Evolutionary conservation across 2,113 vertebrate species (phyloP).

Genomic region (Chiloscyllium plagiosum): DNA sequence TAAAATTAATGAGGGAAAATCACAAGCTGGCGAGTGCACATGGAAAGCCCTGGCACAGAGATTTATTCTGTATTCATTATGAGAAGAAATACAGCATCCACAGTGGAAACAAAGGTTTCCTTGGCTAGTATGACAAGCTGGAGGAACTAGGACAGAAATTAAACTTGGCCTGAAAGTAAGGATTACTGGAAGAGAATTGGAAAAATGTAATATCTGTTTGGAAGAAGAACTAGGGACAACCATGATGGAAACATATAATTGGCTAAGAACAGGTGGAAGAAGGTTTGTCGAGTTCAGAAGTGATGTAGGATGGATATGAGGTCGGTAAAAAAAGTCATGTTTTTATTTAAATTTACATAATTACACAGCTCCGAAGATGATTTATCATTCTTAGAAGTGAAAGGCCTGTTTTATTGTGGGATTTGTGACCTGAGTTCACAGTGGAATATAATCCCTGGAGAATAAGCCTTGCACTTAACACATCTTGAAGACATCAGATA

Average conservation of each 20-base stretch:
- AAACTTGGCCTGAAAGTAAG: not conserved
- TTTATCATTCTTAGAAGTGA: not conserved
- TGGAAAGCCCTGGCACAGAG: not conserved
- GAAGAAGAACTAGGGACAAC: not conserved
- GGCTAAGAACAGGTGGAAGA: not conserved
- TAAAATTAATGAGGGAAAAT: not conserved
- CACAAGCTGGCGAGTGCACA: not conserved
- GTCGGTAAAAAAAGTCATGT: not conserved
- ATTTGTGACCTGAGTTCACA: not conserved
- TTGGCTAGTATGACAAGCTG: not conserved
- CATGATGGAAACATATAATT: not conserved
- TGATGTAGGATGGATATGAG: not conserved
- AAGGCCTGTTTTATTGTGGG: not conserved
- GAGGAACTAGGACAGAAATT: not conserved
- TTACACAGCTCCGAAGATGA: not conserved
- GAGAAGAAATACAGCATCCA: not conserved
- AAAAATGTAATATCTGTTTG: not conserved
- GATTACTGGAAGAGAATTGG: not conserved
- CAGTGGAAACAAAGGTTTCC: not conserved
- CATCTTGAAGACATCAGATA: constrained; percentile 25
- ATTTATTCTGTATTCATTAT: not conserved
- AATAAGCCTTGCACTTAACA: not conserved
- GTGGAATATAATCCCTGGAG: not conserved
- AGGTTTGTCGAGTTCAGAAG: not conserved
- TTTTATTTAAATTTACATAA: not conserved